A percentile compares a stretch with the other conserved stretches of the same genome.
These are phyloP conservation scores for Atherinosoma microstoma DNA, from an alignment of 2,797 vertebrate species.

Conservation along the genomic window DNA sequence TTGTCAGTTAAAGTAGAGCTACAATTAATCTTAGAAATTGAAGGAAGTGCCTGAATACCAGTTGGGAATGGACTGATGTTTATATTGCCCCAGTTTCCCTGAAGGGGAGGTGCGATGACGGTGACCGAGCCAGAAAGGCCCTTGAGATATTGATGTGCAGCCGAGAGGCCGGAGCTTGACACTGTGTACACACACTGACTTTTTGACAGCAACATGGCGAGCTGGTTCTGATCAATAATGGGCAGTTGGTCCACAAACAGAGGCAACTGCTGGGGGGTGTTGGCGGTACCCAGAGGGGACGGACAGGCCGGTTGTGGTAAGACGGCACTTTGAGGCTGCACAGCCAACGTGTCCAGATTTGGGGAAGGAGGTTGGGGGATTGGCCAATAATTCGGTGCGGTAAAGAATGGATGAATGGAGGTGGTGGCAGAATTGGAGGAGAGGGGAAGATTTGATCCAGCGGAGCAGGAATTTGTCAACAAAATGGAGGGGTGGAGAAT, in stretches of 20 bases:
- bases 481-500: neutral
- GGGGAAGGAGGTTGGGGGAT: neutral
- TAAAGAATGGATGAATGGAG: no score
- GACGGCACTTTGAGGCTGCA: neutral
- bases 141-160: neutral
- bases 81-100: no score
- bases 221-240: neutral
- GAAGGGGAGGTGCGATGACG: no score
- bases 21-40: accelerated
- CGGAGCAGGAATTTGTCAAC: neutral
- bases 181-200: neutral
- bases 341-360: neutral
- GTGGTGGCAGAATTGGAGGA: no score
- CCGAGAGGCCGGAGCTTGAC: no score
- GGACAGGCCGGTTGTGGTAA: neutral
- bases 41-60: accelerated
- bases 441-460: no score
- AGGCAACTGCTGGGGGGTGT: neutral
- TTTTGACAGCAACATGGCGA: no score
- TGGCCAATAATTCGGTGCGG: no score
- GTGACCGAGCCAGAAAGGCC: neutral
- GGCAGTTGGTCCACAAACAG: neutral
- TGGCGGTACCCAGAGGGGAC: neutral
- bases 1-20: no score
- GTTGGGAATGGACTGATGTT: neutral